Evolutionary conservation across 2,113 vertebrate genomes (phyloP).

Genomic region (Psilopogon haemacephalus): DNA sequence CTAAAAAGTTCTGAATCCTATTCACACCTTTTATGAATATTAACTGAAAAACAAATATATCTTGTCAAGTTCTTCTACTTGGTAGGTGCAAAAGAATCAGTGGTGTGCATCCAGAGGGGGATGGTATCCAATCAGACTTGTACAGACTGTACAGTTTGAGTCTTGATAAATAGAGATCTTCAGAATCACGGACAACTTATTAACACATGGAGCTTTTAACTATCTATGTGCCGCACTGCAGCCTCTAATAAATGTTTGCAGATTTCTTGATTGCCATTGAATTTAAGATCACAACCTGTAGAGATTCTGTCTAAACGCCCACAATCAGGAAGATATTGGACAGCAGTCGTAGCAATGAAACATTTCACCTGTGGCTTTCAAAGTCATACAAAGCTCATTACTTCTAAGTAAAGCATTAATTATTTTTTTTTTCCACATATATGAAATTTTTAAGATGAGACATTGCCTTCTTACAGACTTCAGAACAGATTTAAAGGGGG

Average conservation of each 20-base stretch:
- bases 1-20: conserved; percentile 75
- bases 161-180: conserved; percentile 57
- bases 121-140: conserved; percentile 18
- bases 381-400: background rate
- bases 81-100: conserved; percentile 57
- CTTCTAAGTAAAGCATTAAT: background rate
- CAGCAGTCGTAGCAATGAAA: background rate
- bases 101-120: conserved; percentile 59
- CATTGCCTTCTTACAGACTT: background rate
- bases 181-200: conserved; percentile 42
- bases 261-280: background rate
- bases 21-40: conserved; percentile 75
- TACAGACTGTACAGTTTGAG: conserved; percentile 53
- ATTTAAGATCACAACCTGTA: background rate
- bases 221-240: background rate
- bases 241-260: background rate
- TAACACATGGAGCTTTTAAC: conserved; percentile 43
- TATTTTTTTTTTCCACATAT: background rate
- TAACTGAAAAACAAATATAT: conserved; percentile 73
- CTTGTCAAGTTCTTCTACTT: conserved; percentile 64
- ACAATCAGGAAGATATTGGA: background rate
- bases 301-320: background rate
- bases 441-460: background rate
- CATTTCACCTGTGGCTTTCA: background rate
- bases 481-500: background rate